Evolutionary conservation across 2,113 vertebrate species (phyloP), one percentile per base, ranked within the genome.

Genomic region (Hypocryptadius cinnamomeus): DNA sequence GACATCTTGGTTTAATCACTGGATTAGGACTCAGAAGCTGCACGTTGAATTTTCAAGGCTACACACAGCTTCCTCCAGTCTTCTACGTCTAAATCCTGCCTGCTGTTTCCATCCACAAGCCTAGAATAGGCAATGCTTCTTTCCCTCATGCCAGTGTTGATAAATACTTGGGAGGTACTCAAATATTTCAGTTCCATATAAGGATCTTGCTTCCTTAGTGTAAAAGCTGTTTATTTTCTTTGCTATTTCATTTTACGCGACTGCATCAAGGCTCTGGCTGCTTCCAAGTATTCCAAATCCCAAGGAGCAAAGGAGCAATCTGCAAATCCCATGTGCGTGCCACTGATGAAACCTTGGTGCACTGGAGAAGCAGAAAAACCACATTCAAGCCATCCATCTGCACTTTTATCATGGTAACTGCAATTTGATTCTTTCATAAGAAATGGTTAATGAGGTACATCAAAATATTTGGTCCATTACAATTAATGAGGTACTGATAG

Each of bases 201-300:
- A 80, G 81, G 85, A 56, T 27, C 79, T 74, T 1, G 77, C 79
- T 92, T 96, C 95, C 93, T 95, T 51, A 54, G 56, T 15, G 50
- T 78, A 85, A 87, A 92, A 88, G 61, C 51, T 88, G 76, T 94
- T 96, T 94, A 85, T 94, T 95, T 95, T 89, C 85, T 73, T 93
- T 71, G 91, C 69, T 82, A 35, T 94, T 94, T 85, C 37, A 83
- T 85, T 91, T 83, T 70, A 85, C 13, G 0, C 0, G 33, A 80
- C 85, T n/a, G 45, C 53, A 91, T 51, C 1, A 15, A 92, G 83
- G 76, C 57, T 53, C 82, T 30, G 21, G 37, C 82, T 80, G 37
- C 45, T 11, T 70, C 45, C 25, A 65, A 54, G 83, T 30, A 11
- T 40, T 56, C 53, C 42, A 56, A 53, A 89, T 39, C 66, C 69